Evolutionary conservation across 2,113 vertebrate species (phyloP).

Genomic region (Pelmatolapia mariae): DNA sequence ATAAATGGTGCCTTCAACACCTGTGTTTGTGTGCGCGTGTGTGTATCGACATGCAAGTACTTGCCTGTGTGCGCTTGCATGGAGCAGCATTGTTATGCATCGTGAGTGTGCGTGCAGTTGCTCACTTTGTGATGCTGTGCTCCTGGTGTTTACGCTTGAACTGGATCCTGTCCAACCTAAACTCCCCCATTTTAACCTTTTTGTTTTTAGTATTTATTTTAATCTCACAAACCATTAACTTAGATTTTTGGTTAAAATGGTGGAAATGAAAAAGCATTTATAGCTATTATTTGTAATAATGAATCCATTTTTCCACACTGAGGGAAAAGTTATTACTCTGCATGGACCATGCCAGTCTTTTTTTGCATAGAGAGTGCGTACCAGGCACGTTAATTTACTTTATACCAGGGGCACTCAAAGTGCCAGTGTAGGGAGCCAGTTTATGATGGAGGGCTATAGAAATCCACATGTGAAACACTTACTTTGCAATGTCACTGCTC

Average conservation of each 20-base stretch:
- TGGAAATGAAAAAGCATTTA: neutral
- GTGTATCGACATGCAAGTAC: neutral
- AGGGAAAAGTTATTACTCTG: neutral
- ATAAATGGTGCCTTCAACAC: neutral
- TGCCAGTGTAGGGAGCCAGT: neutral
- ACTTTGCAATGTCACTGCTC: neutral
- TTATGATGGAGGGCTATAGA: neutral
- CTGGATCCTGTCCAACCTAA: neutral
- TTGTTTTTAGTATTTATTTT: neutral
- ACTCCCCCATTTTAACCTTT: neutral
- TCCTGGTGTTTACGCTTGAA: neutral
- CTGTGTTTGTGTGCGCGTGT: neutral
- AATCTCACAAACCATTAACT: conserved; percentile 22
- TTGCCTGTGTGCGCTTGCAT: neutral
- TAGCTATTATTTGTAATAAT: neutral
- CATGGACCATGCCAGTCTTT: neutral
- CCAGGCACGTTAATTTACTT: neutral
- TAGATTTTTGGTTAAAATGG: neutral
- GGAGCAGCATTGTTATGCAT: neutral
- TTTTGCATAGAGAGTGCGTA: neutral
- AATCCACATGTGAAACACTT: neutral
- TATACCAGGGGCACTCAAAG: neutral
- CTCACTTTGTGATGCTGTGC: neutral
- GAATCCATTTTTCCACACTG: neutral
- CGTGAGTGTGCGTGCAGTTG: neutral